Evolutionary conservation across 1,140 invertebrate genomes (phyloP), one percentile per base, ranked within the genome.

Genomic region (Drosophila guanche): DNA sequence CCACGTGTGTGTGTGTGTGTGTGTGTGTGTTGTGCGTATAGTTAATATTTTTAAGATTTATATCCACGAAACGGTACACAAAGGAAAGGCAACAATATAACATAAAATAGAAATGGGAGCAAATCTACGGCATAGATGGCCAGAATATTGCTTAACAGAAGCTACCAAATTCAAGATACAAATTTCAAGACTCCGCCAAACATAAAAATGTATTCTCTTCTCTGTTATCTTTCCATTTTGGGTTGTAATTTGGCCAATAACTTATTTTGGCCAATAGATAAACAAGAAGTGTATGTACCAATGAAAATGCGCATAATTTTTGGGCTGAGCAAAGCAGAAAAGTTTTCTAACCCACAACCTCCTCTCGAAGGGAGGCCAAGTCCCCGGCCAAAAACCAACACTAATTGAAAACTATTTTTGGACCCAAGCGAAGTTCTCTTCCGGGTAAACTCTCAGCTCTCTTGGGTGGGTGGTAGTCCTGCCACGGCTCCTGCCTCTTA

Each of bases 381-480:
- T 20, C 16, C 16, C 16, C 16, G 1, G 16, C 16, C 70, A 29
- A 14, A 73, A 45, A 47, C 56, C 46, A 46, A 77, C 69, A 85
- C 81, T 85, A 85, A 85, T 85, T 85, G 81, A 85, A 85, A 85
- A 85, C 81, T 85, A 85, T 85, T 86, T 85, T 85, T 86, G 83
- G 81, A 76, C 70, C 54, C 22, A 33, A 37, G 33, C 33, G 8
- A 37, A 37, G 33, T 10, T 37, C 10, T 37, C 33, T 37, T 10
- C 33, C 33, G 33, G 33, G 33, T 37, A 37, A 37, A 37, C 33
- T 37, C 33, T 29, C 50, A 60, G 63, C 62, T 41, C 65, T 65
- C 62, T 46, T 57, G 57, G 47, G 46, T 29, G 27, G 27, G 41
- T 3, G 27, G n/a, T 40, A 25, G 12, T 29, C 46, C 20, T 23